These are phyloP conservation scores for Psephotus haematonotus DNA, from an alignment of 2,113 vertebrate species.

Conservation along the genomic window DNA sequence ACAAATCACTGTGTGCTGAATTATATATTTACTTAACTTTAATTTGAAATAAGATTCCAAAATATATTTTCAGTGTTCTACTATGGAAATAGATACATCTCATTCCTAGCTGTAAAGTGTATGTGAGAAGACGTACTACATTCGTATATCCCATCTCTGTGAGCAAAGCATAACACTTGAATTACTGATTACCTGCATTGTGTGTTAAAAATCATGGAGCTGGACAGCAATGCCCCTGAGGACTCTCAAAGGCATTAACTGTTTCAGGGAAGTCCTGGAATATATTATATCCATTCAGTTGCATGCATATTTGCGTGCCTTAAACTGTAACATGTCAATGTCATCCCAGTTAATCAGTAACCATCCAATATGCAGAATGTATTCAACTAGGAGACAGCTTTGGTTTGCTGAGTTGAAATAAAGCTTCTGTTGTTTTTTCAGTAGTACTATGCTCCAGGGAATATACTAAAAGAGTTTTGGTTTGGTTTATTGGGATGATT, in stretches of 20 bases:
- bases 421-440: not conserved
- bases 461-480: not conserved
- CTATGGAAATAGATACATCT: not conserved
- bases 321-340: not conserved
- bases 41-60: not conserved
- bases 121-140: not conserved
- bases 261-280: not conserved
- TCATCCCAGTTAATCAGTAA: not conserved
- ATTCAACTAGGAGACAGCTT: not conserved
- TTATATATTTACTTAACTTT: constrained; percentile 1
- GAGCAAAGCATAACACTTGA: not conserved
- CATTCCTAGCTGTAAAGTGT: not conserved
- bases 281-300: not conserved
- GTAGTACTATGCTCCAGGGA: not conserved
- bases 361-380: not conserved
- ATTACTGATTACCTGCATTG: not conserved
- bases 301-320: not conserved
- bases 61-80: not conserved
- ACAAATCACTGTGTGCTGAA: not conserved
- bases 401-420: not conserved
- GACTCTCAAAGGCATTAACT: not conserved
- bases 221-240: not conserved
- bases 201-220: not conserved
- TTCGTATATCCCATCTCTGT: not conserved
- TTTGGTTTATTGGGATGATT: not conserved